These are phyloP conservation scores for Ameiurus melas DNA, from an alignment of 2,113 vertebrate species.

Conservation along the genomic window DNA sequence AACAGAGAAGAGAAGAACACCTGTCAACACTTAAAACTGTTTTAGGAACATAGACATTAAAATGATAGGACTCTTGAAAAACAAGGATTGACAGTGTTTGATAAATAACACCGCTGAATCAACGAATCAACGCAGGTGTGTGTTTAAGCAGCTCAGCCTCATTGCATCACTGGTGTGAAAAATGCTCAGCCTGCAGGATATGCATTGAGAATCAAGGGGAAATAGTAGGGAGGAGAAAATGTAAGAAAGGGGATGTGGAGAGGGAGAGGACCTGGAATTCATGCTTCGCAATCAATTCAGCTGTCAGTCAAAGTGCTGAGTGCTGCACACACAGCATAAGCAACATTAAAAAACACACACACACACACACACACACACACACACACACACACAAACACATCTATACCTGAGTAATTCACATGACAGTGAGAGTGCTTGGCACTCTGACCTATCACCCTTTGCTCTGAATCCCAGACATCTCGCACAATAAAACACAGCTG, in stretches of 20 bases:
- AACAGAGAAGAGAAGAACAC: not conserved
- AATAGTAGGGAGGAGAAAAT: conserved; percentile 19
- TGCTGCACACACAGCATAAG: not conserved
- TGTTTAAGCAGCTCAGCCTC: conserved; percentile 34
- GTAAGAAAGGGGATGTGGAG: conserved; percentile 14
- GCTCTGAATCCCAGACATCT: not conserved
- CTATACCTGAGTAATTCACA: not conserved
- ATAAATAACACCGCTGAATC: not conserved
- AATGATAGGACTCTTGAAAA: not conserved
- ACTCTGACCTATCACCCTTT: not conserved
- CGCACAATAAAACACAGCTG: not conserved
- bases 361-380: conserved; percentile 19
- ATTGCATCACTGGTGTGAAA: conserved; percentile 4
- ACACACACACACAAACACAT: conserved; percentile 16
- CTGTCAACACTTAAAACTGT: not conserved
- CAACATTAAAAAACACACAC: conserved; percentile 4
- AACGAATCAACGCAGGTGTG: conserved; percentile 1
- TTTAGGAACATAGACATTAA: not conserved
- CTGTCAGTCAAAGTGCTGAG: conserved; percentile 42
- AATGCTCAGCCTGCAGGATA: conserved; percentile 40
- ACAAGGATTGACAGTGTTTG: not conserved
- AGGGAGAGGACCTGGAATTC: conserved; percentile 28
- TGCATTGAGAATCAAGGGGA: not conserved
- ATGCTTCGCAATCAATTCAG: conserved; percentile 11
- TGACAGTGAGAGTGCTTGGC: not conserved